Evolutionary conservation across 2,113 vertebrate genomes (phyloP), one percentile per base, ranked within the genome.

Genomic region (Argyrosomus japonicus): DNA sequence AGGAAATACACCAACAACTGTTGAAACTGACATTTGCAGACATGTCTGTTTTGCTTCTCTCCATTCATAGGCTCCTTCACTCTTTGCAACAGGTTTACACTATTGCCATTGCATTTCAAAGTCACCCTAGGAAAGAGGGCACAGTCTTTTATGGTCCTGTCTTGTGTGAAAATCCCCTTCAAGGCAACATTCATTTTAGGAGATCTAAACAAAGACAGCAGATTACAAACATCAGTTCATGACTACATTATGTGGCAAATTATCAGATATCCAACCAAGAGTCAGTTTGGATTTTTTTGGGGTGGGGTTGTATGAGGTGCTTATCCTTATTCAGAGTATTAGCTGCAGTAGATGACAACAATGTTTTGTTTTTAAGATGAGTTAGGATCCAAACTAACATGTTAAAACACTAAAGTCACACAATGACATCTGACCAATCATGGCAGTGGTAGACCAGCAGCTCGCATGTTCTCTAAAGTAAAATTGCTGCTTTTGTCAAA

Each of bases 151-250:
- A 25, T 74, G 1, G 76, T 19, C 45, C 5, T 45, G 2, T 60
- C 14, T 32, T 27, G 21, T 58, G 23, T 36, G 1, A 63, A 75
- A 72, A 47, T 36, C 11, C 6, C 23, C 13, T 56, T 25, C 21
- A 40, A 62, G 18, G 6, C 10, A 57, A 36, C 11, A 21, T 0
- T 57, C 17, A n/a, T 53, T 53, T 32, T 23, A 73, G 8, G 36
- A 71, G 47, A 72, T 64, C 87, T 92, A 50, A 48, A 78, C 5
- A 68, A 1, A 64, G 17, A 27, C 29, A 62, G 62, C 10, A 53
- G 70, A 32, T 18, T 18, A 9, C 12, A 69, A 48, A 73, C 5
- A 57, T 14, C 18, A 67, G 6, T 56, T 54, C 1, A 18, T 25
- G 1, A 18, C 56, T 8, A 57, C 23, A 83, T 53, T 11, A 36